phyloP scores from a whole-genome alignment of 2,888 invertebrate genomes.

The Myathropa florea region DNA sequence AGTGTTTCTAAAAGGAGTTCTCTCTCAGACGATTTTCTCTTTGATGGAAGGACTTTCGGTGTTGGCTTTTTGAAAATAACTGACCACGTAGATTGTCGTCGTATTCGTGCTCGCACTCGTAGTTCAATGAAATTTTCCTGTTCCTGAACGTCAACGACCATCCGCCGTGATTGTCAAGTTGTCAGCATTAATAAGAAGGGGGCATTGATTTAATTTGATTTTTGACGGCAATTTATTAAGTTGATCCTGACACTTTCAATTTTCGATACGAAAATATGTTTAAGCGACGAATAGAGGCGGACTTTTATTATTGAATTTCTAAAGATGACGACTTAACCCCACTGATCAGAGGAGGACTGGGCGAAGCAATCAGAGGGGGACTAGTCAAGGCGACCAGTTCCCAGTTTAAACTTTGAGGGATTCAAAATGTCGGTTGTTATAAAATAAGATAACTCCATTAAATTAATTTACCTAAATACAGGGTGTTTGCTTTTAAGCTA shows the following conservation, averaged over 20 bases:
- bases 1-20: neutral
- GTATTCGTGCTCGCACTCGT: neutral
- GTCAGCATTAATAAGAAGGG: neutral
- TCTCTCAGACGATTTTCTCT: neutral
- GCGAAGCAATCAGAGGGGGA: no score
- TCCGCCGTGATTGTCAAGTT: neutral
- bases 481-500: no score
- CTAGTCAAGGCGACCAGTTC: no score
- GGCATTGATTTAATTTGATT: neutral
- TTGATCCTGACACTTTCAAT: neutral
- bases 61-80: neutral
- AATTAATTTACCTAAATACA: no score
- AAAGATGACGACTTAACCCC: neutral
- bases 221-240: neutral
- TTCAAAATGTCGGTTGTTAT: no score
- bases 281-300: neutral
- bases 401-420: no score
- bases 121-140: neutral
- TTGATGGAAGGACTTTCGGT: neutral
- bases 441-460: no score
- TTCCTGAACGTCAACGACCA: neutral
- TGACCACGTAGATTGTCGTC: neutral
- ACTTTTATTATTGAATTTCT: neutral
- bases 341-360: no score
- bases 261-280: neutral